Base-by-base conservation (phyloP, 2,888 invertebrate genomes). In the Phortica magna region DNA sequence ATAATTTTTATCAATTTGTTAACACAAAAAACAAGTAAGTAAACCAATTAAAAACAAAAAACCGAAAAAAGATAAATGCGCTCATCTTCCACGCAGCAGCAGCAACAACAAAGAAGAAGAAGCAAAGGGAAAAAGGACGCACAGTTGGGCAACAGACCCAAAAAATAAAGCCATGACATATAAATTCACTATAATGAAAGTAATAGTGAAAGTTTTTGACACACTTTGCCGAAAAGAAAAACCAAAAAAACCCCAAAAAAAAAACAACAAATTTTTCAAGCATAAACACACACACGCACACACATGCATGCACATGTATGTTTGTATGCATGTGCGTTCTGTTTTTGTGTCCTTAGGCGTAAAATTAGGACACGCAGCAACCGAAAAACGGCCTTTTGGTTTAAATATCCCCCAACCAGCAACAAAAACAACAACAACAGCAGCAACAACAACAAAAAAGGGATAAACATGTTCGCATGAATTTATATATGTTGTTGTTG, bases 181-280 rank as follows among this genome's bases (percentile, higher is more conserved):
- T 79, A 84, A 86, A 87, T 86, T 73, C 59, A 73, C 59, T 73
- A 59, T 59, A 87, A 87, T 85, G 84, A 87, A 87, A 88, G 87
- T 88, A 82, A 84, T 82, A 83, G 82, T 79, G 83, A 84, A 86
- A 88, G 79, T 88, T 86, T 88, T 81, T 87, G 87, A 80, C 88
- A 86, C 87, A 85, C 88, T 88, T 85, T 82, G 80, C 68, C 77
- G 42, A 41, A 77, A 42, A 65, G 39, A 65, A 65, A n/a, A 72
- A 76, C 41, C 61, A 71, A 55, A 57, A 42, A 17, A 31, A 4
- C 31, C 31, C 0, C 2, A n/a, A 68, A 42, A 72, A 53, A 53
- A 53, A 65, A 72, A 41, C 22, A 41, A 55, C 17, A 53, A 10
- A 31, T 31, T 31, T 31, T 31, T 68, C 57, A 75, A 53, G 19